Conservation (phyloP, 2,797 vertebrate genomes). For the Chrysocyon brachyurus region DNA sequence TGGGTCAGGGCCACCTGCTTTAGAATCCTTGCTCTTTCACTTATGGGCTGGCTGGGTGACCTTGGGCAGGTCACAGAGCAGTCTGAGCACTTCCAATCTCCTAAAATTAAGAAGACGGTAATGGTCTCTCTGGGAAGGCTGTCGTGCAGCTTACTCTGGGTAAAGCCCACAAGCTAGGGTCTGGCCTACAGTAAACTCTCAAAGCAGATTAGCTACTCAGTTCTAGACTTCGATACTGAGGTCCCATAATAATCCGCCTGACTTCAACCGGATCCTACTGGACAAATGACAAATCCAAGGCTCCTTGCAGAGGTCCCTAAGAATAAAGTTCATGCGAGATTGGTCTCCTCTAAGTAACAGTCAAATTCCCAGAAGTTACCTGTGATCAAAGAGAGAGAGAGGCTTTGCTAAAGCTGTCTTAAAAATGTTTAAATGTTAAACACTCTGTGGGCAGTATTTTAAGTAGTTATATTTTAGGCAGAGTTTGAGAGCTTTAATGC, state of each 20-base stretch:
- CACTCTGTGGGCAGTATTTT: conserved; percentile 1
- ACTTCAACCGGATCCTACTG: background rate
- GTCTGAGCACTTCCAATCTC: background rate
- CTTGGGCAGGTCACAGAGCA: background rate
- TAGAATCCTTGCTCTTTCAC: background rate
- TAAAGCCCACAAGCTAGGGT: background rate
- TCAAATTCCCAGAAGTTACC: background rate
- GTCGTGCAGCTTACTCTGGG: background rate
- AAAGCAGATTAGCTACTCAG: background rate
- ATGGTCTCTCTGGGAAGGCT: background rate
- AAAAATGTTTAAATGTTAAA: conserved; percentile 19
- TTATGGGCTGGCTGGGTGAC: background rate
- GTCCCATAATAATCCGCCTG: background rate
- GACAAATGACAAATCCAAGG: background rate
- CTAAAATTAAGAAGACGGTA: background rate
- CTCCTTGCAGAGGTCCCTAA: background rate
- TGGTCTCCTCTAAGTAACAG: background rate
- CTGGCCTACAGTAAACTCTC: background rate
- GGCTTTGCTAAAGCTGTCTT: background rate
- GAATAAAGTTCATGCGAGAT: background rate
- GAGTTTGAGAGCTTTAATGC: background rate
- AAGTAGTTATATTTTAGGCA: conserved; percentile 41
- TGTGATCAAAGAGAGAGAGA: background rate
- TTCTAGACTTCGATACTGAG: background rate
- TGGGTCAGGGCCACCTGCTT: background rate